Evolutionary conservation across 2,888 invertebrate species (phyloP).

Genomic region (Drosophila antonietae): DNA sequence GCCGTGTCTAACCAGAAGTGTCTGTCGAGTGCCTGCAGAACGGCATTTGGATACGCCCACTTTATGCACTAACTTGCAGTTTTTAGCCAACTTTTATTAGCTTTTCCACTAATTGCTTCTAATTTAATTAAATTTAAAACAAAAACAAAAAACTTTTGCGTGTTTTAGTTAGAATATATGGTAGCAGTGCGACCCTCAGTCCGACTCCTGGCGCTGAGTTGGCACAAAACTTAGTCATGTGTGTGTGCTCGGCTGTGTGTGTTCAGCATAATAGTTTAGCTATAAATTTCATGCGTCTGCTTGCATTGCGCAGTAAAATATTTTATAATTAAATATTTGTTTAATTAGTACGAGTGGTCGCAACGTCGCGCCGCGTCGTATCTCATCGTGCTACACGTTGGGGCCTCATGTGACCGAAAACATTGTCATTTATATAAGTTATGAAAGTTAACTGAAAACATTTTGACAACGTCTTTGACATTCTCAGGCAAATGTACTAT

Average conservation of each 20-base stretch:
- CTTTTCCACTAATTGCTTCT: slow-evolving; percentile 78
- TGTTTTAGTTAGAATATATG: slow-evolving; percentile 72
- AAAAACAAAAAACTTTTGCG: slow-evolving; percentile 64
- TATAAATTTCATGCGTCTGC: slow-evolving; percentile 73
- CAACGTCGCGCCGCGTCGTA: slow-evolving; percentile 4
- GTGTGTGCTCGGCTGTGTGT: slow-evolving; percentile 23
- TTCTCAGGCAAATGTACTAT: not conserved
- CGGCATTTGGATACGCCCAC: slow-evolving; percentile 27
- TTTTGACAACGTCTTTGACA: not conserved
- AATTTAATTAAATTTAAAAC: slow-evolving; percentile 75
- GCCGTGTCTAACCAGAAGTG: slow-evolving; percentile 32
- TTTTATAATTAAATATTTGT: slow-evolving; percentile 79
- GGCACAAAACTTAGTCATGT: slow-evolving; percentile 36
- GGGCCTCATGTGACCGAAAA: slow-evolving; percentile 37
- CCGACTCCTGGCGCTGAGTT: slow-evolving; percentile 53
- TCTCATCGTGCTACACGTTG: slow-evolving; percentile 12
- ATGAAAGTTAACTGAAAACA: not conserved
- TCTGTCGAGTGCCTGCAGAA: slow-evolving; percentile 18
- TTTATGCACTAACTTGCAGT: slow-evolving; percentile 57
- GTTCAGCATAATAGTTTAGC: slow-evolving; percentile 68
- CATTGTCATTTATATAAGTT: slow-evolving; percentile 40
- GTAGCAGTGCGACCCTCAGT: slow-evolving; percentile 24
- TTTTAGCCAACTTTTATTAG: slow-evolving; percentile 76
- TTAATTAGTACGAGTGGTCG: slow-evolving; percentile 71
- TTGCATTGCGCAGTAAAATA: slow-evolving; percentile 71